Conservation (phyloP, 2,113 vertebrate genomes). For the Burhinus bistriatus region DNA sequence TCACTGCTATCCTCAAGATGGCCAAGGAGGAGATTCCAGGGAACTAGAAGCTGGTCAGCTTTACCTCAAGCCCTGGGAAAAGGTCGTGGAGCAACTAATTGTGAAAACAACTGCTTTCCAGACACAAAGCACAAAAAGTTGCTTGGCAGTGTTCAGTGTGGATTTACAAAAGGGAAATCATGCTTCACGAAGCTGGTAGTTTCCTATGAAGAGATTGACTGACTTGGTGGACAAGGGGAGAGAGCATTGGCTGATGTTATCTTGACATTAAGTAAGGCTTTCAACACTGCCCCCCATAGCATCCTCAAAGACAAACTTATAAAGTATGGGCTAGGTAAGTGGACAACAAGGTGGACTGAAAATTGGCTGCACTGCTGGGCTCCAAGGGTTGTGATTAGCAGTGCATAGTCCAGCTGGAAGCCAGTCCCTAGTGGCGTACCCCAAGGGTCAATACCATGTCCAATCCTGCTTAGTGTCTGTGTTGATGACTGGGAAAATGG, state of each 20-base stretch:
- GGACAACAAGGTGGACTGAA: background rate
- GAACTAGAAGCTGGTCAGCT: background rate
- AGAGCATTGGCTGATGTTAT: background rate
- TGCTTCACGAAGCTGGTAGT: background rate
- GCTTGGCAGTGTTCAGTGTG: background rate
- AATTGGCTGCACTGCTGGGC: no score
- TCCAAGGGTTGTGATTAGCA: background rate
- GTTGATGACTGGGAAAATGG: background rate
- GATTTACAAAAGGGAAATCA: background rate
- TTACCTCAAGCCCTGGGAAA: background rate
- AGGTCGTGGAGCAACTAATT: background rate
- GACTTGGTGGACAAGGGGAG: background rate
- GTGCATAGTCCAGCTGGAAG: background rate
- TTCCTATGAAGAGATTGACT: background rate
- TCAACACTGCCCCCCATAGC: background rate
- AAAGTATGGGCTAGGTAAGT: background rate
- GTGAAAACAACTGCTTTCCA: background rate
- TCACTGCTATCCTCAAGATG: background rate
- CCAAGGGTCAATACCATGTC: background rate
- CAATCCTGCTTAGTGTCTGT: background rate
- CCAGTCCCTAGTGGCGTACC: background rate
- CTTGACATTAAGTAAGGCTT: background rate
- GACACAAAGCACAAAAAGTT: background rate
- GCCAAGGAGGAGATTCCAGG: background rate
- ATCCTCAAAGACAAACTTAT: background rate